Evolutionary conservation across 2,888 invertebrate species (phyloP), one percentile per base, ranked within the genome.

Genomic region (Strigamia crassipes): DNA sequence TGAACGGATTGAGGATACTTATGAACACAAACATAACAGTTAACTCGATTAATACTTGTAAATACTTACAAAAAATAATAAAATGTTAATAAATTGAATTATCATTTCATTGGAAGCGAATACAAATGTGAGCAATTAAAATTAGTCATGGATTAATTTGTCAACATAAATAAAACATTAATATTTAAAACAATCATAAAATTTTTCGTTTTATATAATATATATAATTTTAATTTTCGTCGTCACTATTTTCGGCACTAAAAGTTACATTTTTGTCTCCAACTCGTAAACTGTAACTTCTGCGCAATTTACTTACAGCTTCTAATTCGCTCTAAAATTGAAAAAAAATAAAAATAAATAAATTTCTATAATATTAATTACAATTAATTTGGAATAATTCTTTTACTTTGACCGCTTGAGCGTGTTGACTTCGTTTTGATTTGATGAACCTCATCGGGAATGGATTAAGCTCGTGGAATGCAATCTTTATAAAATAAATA

Each of bases 1-100:
- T 87, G 91, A 91, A 87, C 91, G 96, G 87, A 89, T 92, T 83
- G 83, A 87, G 80, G 91, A 92, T 87, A 88, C 90, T 41, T 88
- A 86, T 84, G 51, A 78, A 73, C 27, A 46, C 1, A 12, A 42
- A 13, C 42, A 13, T 42, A 42, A 42, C 42, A 27, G 27, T 27
- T 38, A 21, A 23, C 13, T 3, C 9, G 5, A 61, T 61, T 12
- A 61, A 31, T 27, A 18, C 5, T 73, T 73, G 73, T 73, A 31
- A 27, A 73, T 31, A 73, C 73, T 73, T 73, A 31, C 73, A 73
- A 73, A 73, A 73, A 73, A 61, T 27, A 27, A 27, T 27, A 12
- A 66, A 66, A 4, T 73, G 23, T n/a, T 31, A 18, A 27, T 73
- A 46, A 46, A n/a, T 46, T 15, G 4, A 46, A 46, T 46, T 13